These are phyloP conservation scores for Heloderma charlesbogerti DNA, from an alignment of 2,113 vertebrate species.

Conservation along the genomic window DNA sequence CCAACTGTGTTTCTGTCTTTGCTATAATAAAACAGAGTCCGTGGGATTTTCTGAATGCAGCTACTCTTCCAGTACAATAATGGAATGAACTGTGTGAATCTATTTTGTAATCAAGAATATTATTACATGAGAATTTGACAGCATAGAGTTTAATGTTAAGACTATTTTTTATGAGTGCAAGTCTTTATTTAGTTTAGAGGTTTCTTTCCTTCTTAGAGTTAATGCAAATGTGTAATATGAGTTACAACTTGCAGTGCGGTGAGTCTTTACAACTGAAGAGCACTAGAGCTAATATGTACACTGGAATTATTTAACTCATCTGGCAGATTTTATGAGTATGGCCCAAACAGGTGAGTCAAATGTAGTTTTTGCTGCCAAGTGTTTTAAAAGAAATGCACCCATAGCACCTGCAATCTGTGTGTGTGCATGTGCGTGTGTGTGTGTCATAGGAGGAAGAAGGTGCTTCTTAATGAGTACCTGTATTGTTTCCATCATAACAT, in stretches of 20 bases:
- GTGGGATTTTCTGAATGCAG: background rate
- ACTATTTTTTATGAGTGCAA: background rate
- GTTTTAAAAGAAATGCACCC: background rate
- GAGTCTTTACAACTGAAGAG: background rate
- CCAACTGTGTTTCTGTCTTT: constrained; percentile 12
- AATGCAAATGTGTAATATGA: background rate
- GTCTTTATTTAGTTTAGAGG: background rate
- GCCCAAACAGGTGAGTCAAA: background rate
- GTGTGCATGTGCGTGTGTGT: background rate
- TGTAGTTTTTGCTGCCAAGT: background rate
- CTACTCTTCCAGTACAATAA: background rate
- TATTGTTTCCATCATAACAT: too few species aligned
- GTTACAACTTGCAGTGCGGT: background rate
- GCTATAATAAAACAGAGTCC: background rate
- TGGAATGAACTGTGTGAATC: background rate
- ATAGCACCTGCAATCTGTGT: background rate
- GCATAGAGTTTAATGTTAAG: background rate
- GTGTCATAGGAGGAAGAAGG: background rate
- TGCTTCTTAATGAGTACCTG: background rate
- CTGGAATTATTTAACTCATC: constrained; percentile 5
- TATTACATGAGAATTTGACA: constrained; percentile 16
- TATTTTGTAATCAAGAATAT: background rate
- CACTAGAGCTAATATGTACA: background rate
- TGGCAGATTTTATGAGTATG: background rate
- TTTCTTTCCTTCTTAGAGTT: background rate